Base-by-base conservation (phyloP, 92 coral and sea anemone species). In the Epizoanthus illoricatus region DNA sequence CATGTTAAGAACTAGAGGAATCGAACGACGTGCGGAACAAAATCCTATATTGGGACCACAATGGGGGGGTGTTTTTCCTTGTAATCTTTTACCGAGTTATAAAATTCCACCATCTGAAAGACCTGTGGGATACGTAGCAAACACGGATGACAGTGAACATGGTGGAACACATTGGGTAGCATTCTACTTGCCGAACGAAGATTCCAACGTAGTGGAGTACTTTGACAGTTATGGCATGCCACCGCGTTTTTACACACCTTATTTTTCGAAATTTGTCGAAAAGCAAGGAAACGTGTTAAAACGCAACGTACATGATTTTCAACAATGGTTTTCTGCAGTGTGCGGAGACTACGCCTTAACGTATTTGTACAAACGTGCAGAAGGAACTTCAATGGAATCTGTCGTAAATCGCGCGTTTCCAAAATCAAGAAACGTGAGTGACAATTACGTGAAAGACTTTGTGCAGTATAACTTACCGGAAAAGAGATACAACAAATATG, bases 121-220 rank as follows among this genome's bases (percentile, higher is more conserved):
- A 1, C n/a, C 87, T 84, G 0, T 36, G 72, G 86, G 73, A 0
- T 54, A 65, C 47, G 60, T 88, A n/a, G 79, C 87, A 17, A 84
- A 84, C 19, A 80, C 80, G 6, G 90, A 87, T 49, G 81, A 81
- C 5, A 54, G 54, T 20, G 7, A 71, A 21, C 75, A 58, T 70
- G 69, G 70, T 4, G 85, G 91, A 5, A 88, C 73, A 16, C 91
- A 88, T 65, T 88, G 91, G 91, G 17, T 84, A 6, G 85, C 82
- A 2, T 69, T 84, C 55, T 84, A 69, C 49, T 59, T 78, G 55
- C 65, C 47, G 0, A 4, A 49, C 0, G 59, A 62, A 3, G 5
- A 65, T 5, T 28, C 67, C 13, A 62, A 66, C 47, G 47, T 42
- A 0, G 47, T 42, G 5, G 88, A 84, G 61, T 79, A 84, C 60